A percentile compares a stretch with the other conserved stretches of the same genome.
These are phyloP conservation scores for Merluccius polli DNA, from an alignment of 2,797 vertebrate species.

Conservation along the genomic window DNA sequence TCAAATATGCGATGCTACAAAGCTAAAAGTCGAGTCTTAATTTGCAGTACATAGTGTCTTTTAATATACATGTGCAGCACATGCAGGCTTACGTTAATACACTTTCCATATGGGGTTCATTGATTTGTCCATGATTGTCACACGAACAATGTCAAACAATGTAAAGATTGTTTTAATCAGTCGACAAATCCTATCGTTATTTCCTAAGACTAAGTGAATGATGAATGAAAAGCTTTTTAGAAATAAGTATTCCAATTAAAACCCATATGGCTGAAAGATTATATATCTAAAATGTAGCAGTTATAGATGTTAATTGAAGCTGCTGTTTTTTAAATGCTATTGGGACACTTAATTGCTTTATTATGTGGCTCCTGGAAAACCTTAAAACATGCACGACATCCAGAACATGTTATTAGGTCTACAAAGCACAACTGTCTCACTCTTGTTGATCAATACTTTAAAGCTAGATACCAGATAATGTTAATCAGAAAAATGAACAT, in stretches of 20 bases:
- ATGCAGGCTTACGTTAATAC: background rate
- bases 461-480: background rate
- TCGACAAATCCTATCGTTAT: background rate
- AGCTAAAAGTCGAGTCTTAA: background rate
- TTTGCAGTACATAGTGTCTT: background rate
- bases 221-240: background rate
- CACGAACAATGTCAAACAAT: background rate
- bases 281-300: background rate
- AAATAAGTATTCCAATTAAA: background rate
- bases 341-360: background rate
- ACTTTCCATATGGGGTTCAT: background rate
- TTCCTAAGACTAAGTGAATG: background rate
- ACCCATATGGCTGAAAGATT: background rate
- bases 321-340: background rate
- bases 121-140: background rate
- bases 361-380: background rate
- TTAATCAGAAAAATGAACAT: background rate
- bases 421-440: background rate
- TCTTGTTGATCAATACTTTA: background rate
- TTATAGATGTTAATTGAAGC: background rate
- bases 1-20: constrained; percentile 1
- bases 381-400: no score
- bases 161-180: background rate
- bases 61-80: background rate
- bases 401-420: background rate